Conservation (phyloP, 2,888 invertebrate species). For the Tubulanus polymorphus region DNA sequence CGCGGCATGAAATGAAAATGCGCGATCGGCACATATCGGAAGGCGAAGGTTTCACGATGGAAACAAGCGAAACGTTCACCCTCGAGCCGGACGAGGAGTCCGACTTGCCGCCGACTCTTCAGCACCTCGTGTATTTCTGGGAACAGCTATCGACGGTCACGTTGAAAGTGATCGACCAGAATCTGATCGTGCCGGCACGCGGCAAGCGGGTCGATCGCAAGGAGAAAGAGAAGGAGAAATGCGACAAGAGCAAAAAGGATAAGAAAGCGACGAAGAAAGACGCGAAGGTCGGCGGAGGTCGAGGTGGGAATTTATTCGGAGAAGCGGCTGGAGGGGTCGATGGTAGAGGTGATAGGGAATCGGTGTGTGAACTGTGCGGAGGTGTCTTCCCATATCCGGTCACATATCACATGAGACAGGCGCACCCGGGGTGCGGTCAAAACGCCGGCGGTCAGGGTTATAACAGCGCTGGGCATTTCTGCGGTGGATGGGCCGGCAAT, state of each 20-base stretch:
- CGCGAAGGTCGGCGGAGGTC: slow-evolving; percentile 47
- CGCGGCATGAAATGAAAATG: not conserved
- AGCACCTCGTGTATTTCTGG: slow-evolving; percentile 83
- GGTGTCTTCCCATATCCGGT: slow-evolving; percentile 65
- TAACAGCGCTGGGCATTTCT: slow-evolving; percentile 84
- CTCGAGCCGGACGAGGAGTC: slow-evolving; percentile 30
- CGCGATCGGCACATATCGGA: slow-evolving; percentile 8
- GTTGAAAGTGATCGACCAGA: slow-evolving; percentile 59
- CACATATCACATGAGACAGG: slow-evolving; percentile 84
- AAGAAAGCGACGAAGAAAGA: slow-evolving; percentile 61
- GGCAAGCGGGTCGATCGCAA: slow-evolving; percentile 37
- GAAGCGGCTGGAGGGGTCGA: slow-evolving; percentile 25
- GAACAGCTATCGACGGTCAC: slow-evolving; percentile 70
- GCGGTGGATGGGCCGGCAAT: slow-evolving; percentile 82
- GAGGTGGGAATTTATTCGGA: slow-evolving; percentile 36
- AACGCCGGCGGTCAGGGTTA: slow-evolving; percentile 84
- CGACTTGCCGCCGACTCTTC: slow-evolving; percentile 75
- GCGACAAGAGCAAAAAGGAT: slow-evolving; percentile 30
- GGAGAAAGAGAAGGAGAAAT: slow-evolving; percentile 41
- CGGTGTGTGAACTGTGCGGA: slow-evolving; percentile 82
- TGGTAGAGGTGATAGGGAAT: slow-evolving; percentile 45
- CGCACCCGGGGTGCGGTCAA: slow-evolving; percentile 87
- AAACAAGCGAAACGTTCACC: not conserved
- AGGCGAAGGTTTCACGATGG: not conserved
- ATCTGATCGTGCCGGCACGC: slow-evolving; percentile 58